Conservation (phyloP, 2,113 vertebrate species). For the Corythornis cristatus region DNA sequence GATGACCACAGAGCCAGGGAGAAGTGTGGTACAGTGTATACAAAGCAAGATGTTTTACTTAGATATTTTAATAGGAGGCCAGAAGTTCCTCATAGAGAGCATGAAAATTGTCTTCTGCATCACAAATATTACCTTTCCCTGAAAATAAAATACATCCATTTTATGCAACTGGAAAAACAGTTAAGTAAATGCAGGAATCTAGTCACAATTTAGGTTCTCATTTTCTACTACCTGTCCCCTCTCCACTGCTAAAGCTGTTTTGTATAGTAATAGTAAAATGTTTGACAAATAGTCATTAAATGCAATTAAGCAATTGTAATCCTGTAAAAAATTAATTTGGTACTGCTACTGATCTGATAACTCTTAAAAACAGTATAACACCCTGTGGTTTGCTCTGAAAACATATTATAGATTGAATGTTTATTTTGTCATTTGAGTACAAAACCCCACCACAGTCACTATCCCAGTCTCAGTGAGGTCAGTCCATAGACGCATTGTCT, state of each 20-base stretch:
- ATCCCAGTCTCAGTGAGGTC: background rate
- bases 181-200: background rate
- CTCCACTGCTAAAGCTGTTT: background rate
- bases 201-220: background rate
- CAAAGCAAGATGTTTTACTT: conserved; percentile 6
- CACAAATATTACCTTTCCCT: conserved; percentile 27
- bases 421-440: conserved; percentile 12
- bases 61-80: background rate
- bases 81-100: background rate
- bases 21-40: background rate
- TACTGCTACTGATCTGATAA: conserved; percentile 24
- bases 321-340: conserved; percentile 16
- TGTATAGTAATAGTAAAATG: background rate
- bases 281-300: background rate
- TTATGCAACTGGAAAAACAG: conserved; percentile 2
- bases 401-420: background rate
- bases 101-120: conserved; percentile 33
- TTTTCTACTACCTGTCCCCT: background rate
- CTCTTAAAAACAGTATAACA: conserved; percentile 24
- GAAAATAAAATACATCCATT: background rate
- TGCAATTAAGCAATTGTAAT: conserved; percentile 26
- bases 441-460: conserved; percentile 21
- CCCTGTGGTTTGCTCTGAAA: conserved; percentile 1
- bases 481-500: background rate
- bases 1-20: background rate